Evolutionary conservation across 2,888 invertebrate species (phyloP).

Genomic region (Drosophila diplacantha): DNA sequence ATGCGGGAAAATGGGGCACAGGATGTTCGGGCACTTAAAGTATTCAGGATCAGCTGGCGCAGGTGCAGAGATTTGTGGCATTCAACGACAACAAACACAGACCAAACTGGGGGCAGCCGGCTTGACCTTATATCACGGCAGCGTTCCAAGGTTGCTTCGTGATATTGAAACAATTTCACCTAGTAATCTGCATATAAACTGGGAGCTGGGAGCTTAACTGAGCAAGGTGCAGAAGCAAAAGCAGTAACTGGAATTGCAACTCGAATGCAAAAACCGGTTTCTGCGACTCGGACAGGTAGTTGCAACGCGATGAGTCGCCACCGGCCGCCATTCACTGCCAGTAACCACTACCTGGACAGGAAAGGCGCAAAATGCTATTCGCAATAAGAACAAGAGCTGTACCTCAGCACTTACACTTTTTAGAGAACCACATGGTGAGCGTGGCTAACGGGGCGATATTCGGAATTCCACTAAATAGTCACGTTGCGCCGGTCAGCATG

Average conservation of each 20-base stretch:
- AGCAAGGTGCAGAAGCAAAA: constrained; percentile 5
- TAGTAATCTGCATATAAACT: neutral
- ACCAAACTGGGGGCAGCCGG: neutral
- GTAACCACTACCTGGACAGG: constrained; percentile 1
- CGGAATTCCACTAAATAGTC: constrained; percentile 13
- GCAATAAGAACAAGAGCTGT: constrained; percentile 17
- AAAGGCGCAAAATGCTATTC: constrained; percentile 13
- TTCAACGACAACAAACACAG: neutral
- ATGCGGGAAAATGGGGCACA: constrained; percentile 4
- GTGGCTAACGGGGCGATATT: constrained; percentile 24
- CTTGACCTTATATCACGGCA: neutral
- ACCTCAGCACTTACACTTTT: constrained; percentile 33
- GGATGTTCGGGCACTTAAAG: constrained; percentile 14
- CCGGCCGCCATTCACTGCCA: neutral
- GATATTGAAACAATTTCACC: neutral
- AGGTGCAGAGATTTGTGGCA: constrained; percentile 14
- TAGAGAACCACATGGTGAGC: constrained; percentile 33
- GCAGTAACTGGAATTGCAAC: constrained; percentile 21
- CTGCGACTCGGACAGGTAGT: constrained; percentile 20
- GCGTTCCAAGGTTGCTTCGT: constrained; percentile 11
- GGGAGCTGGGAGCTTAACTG: neutral
- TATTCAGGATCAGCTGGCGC: neutral
- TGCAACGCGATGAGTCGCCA: constrained; percentile 5
- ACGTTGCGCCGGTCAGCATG: constrained; percentile 8
- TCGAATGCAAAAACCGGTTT: constrained; percentile 22